Conservation (phyloP, 2,888 invertebrate species). For the Ichneumoninae sp. region DNA sequence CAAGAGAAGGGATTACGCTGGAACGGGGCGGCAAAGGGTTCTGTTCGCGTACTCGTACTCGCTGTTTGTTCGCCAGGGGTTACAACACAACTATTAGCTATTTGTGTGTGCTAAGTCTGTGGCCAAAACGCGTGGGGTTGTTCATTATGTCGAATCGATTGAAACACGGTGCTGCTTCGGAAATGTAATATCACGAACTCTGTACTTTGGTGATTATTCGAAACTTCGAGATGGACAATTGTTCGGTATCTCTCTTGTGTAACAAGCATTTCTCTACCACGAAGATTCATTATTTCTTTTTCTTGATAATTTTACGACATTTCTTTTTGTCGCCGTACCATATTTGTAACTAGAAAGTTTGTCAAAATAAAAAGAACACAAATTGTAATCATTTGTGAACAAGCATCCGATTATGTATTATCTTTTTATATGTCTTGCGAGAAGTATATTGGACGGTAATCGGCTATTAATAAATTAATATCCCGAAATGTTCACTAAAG, state of each 20-base stretch:
- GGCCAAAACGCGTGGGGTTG: slow-evolving; percentile 43
- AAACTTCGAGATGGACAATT: neutral
- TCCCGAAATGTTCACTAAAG: slow-evolving; percentile 45
- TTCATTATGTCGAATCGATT: slow-evolving; percentile 52
- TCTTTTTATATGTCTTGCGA: neutral
- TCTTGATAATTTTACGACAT: neutral
- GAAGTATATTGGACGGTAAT: neutral
- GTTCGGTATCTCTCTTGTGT: neutral
- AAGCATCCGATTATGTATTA: neutral
- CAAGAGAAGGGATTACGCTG: slow-evolving; percentile 57
- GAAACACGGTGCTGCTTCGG: slow-evolving; percentile 19
- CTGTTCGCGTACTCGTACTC: slow-evolving; percentile 11
- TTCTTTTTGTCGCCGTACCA: neutral
- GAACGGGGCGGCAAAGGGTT: slow-evolving; percentile 42
- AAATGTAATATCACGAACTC: slow-evolving; percentile 22
- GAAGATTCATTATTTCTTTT: neutral
- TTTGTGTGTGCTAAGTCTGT: slow-evolving; percentile 62
- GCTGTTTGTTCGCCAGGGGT: slow-evolving; percentile 52
- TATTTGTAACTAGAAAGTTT: neutral
- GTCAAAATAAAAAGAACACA: neutral
- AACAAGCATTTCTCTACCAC: neutral
- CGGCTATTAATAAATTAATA: slow-evolving; percentile 49
- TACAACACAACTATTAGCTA: slow-evolving; percentile 59
- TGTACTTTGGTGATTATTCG: slow-evolving; percentile 3
- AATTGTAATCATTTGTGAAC: neutral